Conservation (phyloP, 23 tunicate species). For the Styela clava region DNA sequence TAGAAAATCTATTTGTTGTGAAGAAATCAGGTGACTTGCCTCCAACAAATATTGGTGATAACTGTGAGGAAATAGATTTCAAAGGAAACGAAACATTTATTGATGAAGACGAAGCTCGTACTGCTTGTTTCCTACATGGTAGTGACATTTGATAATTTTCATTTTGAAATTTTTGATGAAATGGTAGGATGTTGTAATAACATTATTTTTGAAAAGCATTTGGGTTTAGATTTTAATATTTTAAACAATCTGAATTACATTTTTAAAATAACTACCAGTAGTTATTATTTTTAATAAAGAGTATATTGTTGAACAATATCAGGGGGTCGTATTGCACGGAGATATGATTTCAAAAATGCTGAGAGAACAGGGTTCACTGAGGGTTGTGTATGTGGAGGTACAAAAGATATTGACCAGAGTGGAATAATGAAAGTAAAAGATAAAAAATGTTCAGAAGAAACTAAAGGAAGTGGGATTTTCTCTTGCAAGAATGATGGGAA, state of each 20-base stretch:
- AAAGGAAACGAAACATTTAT: background rate
- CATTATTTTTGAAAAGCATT: no score
- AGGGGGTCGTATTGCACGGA: background rate
- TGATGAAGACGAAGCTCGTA: constrained; percentile 20
- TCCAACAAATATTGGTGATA: background rate
- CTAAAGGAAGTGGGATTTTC: background rate
- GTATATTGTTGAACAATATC: background rate
- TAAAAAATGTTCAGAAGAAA: background rate
- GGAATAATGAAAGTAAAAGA: background rate
- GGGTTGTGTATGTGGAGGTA: background rate
- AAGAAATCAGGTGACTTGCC: constrained; percentile 21
- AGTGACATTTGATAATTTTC: no score
- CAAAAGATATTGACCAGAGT: background rate
- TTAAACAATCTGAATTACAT: no score
- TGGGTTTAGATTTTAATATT: no score
- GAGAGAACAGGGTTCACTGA: background rate
- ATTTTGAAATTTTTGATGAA: no score
- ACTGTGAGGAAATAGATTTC: constrained; percentile 21
- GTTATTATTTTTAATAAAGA: no score
- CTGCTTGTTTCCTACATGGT: constrained; percentile 6
- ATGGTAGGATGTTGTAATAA: no score
- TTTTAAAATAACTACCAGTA: no score
- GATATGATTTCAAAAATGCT: background rate
- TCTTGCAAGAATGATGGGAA: background rate
- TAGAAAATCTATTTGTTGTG: constrained; percentile 60